Conservation (phyloP, 2,113 vertebrate species). For the Nannobrachium achirus region DNA sequence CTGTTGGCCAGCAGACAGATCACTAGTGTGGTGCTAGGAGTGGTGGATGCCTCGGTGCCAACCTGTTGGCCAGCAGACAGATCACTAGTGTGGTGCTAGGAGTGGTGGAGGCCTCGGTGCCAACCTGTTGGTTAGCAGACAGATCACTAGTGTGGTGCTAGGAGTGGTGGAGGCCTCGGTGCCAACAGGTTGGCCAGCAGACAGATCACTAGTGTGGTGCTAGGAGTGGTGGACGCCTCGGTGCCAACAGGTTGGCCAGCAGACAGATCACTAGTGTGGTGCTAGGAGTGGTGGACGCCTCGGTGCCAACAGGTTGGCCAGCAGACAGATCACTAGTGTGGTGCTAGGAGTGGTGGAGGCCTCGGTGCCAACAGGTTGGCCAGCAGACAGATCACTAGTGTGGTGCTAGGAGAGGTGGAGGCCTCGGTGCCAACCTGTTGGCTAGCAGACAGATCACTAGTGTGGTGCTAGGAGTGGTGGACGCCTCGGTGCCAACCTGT, state of each 20-base stretch:
- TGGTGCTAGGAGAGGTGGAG: no score
- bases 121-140: no score
- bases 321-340: no score
- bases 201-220: neutral
- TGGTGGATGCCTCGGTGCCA: neutral
- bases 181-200: no score
- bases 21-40: neutral
- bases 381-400: neutral
- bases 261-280: no score
- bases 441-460: conserved; percentile 11
- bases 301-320: no score
- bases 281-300: neutral
- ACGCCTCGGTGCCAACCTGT: conserved; percentile 69
- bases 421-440: neutral
- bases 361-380: no score
- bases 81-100: neutral
- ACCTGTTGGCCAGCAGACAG: no score
- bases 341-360: neutral
- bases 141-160: neutral
- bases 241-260: no score
- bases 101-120: neutral
- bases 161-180: neutral
- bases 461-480: conserved; percentile 61
- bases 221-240: neutral
- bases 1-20: no score